phyloP scores from a whole-genome alignment of 2,888 invertebrate genomes.

The Pheosia gnoma region DNA sequence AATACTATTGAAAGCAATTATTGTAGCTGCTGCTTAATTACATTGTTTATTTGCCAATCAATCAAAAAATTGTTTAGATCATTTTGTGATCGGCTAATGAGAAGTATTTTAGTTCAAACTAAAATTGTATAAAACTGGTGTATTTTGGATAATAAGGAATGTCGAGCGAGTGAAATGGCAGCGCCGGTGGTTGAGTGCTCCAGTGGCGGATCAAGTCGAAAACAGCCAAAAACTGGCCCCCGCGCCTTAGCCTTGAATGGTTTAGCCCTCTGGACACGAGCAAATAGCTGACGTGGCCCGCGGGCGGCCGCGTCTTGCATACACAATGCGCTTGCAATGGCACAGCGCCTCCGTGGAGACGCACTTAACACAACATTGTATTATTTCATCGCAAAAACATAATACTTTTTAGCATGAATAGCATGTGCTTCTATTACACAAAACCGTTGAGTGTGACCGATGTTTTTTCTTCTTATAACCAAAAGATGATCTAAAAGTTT shows the following conservation, averaged over 20 bases:
- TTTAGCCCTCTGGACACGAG: slow-evolving; percentile 82
- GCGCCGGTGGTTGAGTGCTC: slow-evolving; percentile 33
- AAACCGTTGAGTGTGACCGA: slow-evolving; percentile 10
- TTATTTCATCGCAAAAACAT: slow-evolving; percentile 11
- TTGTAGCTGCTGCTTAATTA: slow-evolving; percentile 33
- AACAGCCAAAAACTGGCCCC: slow-evolving; percentile 82
- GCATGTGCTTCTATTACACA: background rate
- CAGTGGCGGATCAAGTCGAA: slow-evolving; percentile 71
- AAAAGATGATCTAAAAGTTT: slow-evolving; percentile 23
- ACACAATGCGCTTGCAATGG: slow-evolving; percentile 69
- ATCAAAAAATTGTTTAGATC: slow-evolving; percentile 22
- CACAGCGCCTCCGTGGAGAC: slow-evolving; percentile 50
- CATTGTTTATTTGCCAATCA: slow-evolving; percentile 31
- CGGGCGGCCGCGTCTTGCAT: slow-evolving; percentile 80
- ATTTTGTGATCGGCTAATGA: no score
- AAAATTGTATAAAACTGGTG: slow-evolving; percentile 15
- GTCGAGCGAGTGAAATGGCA: slow-evolving; percentile 19
- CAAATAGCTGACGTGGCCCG: slow-evolving; percentile 83
- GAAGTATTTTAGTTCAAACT: no score
- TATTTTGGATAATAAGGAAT: slow-evolving; percentile 34
- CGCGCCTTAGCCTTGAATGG: slow-evolving; percentile 82
- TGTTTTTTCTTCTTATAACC: slow-evolving; percentile 18
- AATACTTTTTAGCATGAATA: background rate
- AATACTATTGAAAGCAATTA: slow-evolving; percentile 40
- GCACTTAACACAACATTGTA: slow-evolving; percentile 30